These are phyloP conservation scores for Amphiprion percula DNA, from an alignment of 2,113 vertebrate species.

Conservation along the genomic window DNA sequence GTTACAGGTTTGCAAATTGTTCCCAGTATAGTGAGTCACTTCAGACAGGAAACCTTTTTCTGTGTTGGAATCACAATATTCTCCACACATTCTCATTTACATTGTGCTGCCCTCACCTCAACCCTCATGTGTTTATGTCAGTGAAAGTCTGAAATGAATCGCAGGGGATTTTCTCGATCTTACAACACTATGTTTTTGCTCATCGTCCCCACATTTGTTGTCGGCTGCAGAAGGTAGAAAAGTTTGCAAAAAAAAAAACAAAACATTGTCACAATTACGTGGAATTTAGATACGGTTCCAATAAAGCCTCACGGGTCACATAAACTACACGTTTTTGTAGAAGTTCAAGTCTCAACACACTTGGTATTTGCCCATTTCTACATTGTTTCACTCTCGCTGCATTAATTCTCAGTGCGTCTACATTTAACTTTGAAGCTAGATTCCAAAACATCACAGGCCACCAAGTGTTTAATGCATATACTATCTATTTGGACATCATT, in stretches of 20 bases:
- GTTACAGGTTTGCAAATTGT: constrained; percentile 20
- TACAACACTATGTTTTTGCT: constrained; percentile 53
- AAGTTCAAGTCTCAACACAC: too few relatives aligned
- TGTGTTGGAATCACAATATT: constrained; percentile 76
- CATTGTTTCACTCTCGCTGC: too few relatives aligned
- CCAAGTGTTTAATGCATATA: too few relatives aligned
- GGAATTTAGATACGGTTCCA: constrained; percentile 11
- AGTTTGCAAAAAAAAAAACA: constrained; percentile 29
- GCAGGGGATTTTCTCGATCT: constrained; percentile 75
- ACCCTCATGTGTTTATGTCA: constrained; percentile 63
- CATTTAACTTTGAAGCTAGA: too few relatives aligned
- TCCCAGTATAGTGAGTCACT: constrained; percentile 80
- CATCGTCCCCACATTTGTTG: constrained; percentile 35
- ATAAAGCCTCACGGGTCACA: not conserved
- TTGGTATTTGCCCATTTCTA: too few relatives aligned
- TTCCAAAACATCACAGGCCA: too few relatives aligned
- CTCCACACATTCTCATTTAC: constrained; percentile 71
- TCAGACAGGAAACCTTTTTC: constrained; percentile 58
- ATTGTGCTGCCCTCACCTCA: constrained; percentile 59
- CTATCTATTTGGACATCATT: too few relatives aligned
- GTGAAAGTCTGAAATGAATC: constrained; percentile 82
- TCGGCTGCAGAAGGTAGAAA: not conserved
- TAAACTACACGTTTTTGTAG: too few relatives aligned
- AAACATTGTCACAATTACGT: constrained; percentile 26
- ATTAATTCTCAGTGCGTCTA: too few relatives aligned